These are phyloP conservation scores for Lasioglossum villosulum DNA, from an alignment of 2,888 invertebrate species.

Conservation along the genomic window DNA sequence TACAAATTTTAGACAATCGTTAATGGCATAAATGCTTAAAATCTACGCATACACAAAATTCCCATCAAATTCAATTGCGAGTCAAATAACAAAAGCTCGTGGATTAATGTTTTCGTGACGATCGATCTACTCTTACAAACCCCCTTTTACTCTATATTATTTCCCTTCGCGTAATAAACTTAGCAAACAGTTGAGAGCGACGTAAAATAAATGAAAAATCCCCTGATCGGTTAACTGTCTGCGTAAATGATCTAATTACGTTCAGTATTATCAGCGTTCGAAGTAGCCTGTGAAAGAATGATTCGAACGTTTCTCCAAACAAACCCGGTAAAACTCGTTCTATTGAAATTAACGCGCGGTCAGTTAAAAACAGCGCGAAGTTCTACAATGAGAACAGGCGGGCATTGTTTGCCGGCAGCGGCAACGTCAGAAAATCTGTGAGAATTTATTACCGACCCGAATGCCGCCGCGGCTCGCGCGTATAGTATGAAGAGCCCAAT, in stretches of 20 bases:
- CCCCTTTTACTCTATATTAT: no score
- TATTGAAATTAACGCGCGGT: neutral
- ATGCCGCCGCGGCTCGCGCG: neutral
- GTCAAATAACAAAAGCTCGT: neutral
- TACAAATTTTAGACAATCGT: neutral
- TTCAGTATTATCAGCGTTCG: neutral
- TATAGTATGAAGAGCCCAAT: conserved; percentile 13
- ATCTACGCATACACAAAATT: neutral
- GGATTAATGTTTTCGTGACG: neutral
- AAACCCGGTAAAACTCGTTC: neutral
- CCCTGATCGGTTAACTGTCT: neutral
- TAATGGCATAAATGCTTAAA: neutral
- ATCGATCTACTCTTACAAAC: neutral
- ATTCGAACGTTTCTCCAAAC: neutral
- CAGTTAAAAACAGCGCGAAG: neutral
- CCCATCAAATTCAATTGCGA: neutral
- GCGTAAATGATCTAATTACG: neutral
- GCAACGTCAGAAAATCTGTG: neutral
- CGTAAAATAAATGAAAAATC: no score
- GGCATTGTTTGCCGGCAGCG: neutral
- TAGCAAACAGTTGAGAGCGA: no score
- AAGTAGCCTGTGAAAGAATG: neutral
- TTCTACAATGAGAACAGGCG: neutral
- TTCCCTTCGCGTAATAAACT: no score
- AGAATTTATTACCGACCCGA: neutral